Percentiles rank a stretch among this genome's conserved stretches.
phyloP scores from a whole-genome alignment of 1,140 invertebrate species.

The Drosophila jambulina region DNA sequence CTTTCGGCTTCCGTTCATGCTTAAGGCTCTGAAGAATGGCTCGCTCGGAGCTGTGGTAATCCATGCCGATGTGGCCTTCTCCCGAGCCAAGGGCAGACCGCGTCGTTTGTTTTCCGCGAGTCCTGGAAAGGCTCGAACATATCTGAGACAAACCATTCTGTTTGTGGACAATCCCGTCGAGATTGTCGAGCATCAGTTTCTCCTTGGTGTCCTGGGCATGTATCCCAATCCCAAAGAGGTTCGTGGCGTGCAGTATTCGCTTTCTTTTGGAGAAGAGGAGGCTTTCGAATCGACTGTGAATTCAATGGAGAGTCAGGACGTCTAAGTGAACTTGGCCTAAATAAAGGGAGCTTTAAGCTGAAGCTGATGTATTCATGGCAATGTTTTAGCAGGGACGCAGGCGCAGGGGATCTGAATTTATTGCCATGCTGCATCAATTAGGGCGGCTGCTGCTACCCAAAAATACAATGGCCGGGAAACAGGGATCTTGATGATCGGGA shows the following conservation, averaged over 20 bases:
- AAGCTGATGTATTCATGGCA: slow-evolving; percentile 72
- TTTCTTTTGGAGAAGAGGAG: slow-evolving; percentile 6
- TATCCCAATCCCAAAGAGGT: background rate
- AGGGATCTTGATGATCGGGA: slow-evolving; percentile 19
- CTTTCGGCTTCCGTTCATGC: slow-evolving; percentile 8
- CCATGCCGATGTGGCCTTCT: slow-evolving; percentile 31
- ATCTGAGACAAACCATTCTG: slow-evolving; percentile 47
- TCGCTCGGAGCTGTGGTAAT: slow-evolving; percentile 24
- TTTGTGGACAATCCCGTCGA: slow-evolving; percentile 4
- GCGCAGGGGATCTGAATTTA: slow-evolving; percentile 67
- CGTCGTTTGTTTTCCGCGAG: slow-evolving; percentile 42
- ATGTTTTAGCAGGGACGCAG: slow-evolving; percentile 32
- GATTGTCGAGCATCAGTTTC: slow-evolving; percentile 7
- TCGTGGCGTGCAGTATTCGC: slow-evolving; percentile 43
- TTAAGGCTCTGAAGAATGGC: slow-evolving; percentile 11
- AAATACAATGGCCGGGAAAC: slow-evolving; percentile 59
- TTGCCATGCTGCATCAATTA: slow-evolving; percentile 80
- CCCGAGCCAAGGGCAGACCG: background rate
- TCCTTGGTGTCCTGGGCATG: slow-evolving; percentile 41
- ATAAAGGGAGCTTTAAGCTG: slow-evolving; percentile 40
- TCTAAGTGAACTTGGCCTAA: slow-evolving; percentile 17
- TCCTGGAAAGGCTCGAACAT: slow-evolving; percentile 29
- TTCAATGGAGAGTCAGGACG: background rate
- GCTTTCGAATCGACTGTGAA: background rate
- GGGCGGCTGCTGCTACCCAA: slow-evolving; percentile 68